Evolutionary conservation across 2,113 vertebrate species (phyloP), one percentile per base, ranked within the genome.

Genomic region (Centropus bengalensis): DNA sequence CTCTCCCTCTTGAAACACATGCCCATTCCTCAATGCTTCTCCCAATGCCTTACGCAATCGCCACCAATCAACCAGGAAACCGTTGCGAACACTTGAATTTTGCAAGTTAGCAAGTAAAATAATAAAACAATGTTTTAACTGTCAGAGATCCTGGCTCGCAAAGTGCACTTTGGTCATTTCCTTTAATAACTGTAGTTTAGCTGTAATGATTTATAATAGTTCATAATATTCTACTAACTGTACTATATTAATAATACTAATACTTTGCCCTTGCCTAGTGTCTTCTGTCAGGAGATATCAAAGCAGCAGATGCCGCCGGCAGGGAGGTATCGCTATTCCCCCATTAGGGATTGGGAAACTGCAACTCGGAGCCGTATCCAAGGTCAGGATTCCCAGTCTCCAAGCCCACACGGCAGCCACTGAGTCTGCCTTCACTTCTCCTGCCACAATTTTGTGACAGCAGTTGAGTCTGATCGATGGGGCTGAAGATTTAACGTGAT

Each of bases 141-240:
- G 95, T 91, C 91, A 80, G 94, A 83, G 88, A 96, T 88, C 93
- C 80, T 94, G 91, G 82, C 92, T 95, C 17, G 5, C 82, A 92
- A 82, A 89, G 80, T 95, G 91, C 91, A 96, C 96, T 97, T 97
- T 96, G 96, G 95, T 83, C 95, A 96, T 96, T 96, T 96, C 96
- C 95, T 96, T 96, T 97, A 97, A 96, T 97, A 95, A 97, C 95
- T 73, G 94, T 54, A 97, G 95, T 94, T 97, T 96, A 94, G 93
- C 56, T 1, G 96, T 86, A 96, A 96, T 96, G 92, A 96, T 95
- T 96, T 96, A 96, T 97, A 96, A 91, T 96, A 93, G 93, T 97
- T 96, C 95, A 95, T 96, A 96, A 97, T 96, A 97, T 95, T 96
- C 95, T 96, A 97, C 96, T 96, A 96, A 96, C 96, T 91, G 80